phyloP scores from a whole-genome alignment of 2,797 vertebrate genomes.

The Pristis pectinata region DNA sequence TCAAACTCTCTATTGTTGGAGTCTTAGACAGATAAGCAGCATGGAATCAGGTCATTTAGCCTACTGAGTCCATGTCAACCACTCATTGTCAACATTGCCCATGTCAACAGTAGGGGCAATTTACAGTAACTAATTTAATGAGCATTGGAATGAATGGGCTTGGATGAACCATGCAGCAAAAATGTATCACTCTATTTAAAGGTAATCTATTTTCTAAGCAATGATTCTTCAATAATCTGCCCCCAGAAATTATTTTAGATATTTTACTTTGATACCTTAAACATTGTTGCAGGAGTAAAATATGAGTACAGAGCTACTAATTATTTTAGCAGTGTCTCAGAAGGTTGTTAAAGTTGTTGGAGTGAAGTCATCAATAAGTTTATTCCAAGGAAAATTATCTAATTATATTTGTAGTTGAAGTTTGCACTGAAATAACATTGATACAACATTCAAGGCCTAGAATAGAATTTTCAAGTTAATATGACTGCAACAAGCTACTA shows the following conservation, averaged over 20 bases:
- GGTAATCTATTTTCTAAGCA: too few species aligned
- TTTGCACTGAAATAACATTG: constrained; percentile 19
- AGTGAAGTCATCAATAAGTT: neutral
- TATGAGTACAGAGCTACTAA: too few species aligned
- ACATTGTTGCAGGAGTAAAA: neutral
- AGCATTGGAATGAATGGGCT: too few species aligned
- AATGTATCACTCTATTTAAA: too few species aligned
- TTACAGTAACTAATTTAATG: too few species aligned
- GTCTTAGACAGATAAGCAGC: too few species aligned
- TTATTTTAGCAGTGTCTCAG: neutral
- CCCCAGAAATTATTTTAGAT: neutral
- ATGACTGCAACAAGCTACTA: neutral
- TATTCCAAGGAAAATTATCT: neutral
- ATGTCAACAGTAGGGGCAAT: too few species aligned
- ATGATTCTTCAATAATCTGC: neutral
- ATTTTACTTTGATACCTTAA: neutral
- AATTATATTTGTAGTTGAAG: neutral
- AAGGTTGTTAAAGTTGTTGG: neutral
- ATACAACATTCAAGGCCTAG: neutral
- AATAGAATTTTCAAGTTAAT: neutral
- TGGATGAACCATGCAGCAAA: too few species aligned
- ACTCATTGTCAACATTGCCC: neutral
- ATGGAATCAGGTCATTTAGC: too few species aligned
- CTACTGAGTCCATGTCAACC: too few species aligned
- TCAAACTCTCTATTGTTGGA: neutral